Evolutionary conservation across 2,888 invertebrate genomes (phyloP).

Genomic region (Cosmia pyralina): DNA sequence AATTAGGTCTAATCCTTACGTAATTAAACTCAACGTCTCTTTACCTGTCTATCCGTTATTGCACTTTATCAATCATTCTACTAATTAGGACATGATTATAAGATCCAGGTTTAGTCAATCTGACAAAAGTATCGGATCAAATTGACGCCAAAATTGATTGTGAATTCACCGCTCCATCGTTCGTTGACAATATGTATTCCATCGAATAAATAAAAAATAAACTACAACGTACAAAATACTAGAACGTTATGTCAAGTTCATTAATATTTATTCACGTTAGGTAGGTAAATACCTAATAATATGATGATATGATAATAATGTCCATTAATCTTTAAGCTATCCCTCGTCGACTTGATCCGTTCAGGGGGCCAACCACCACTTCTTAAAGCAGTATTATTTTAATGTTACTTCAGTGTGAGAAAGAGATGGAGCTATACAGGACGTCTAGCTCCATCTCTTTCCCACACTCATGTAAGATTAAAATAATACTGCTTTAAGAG

Average conservation of each 20-base stretch:
- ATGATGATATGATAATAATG: conserved; percentile 29
- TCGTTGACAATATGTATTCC: not conserved
- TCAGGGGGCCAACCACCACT: no score
- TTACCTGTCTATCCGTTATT: not conserved
- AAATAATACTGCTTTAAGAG: no score
- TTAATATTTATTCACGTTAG: not conserved
- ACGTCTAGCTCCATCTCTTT: no score
- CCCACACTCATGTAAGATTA: no score
- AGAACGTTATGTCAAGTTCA: conserved; percentile 6
- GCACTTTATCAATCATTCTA: not conserved
- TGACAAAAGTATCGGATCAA: not conserved
- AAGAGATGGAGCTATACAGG: no score
- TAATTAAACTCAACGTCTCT: not conserved
- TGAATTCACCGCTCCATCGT: not conserved
- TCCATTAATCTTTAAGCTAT: conserved; percentile 36
- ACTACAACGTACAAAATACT: no score
- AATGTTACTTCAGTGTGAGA: no score
- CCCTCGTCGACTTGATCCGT: conserved; percentile 20
- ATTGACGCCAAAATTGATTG: not conserved
- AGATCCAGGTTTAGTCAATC: not conserved
- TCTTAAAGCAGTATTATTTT: no score
- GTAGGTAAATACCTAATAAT: conserved; percentile 15
- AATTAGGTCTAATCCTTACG: not conserved
- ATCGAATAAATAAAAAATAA: not conserved
- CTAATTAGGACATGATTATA: not conserved